A percentile compares a stretch with the other conserved stretches of the same genome.
Conservation (phyloP, 1,140 invertebrate species). For the Whitmania pigra region DNA sequence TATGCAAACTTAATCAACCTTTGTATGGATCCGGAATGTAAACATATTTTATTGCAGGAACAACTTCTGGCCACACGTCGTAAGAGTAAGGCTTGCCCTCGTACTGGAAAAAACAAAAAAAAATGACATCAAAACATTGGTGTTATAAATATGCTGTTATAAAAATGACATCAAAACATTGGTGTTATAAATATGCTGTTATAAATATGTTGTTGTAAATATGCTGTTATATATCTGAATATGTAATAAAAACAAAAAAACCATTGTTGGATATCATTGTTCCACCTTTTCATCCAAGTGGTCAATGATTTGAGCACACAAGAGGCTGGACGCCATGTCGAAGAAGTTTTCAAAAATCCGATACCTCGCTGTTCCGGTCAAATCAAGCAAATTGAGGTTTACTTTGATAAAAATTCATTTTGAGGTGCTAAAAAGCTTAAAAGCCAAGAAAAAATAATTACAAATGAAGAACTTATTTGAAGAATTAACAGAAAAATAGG, state of each 20-base stretch:
- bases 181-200: too few relatives aligned
- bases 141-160: too few relatives aligned
- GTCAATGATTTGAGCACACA: conserved; percentile 9
- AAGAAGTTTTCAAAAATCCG: conserved; percentile 10
- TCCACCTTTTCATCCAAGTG: background rate
- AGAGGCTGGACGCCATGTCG: background rate
- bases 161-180: too few relatives aligned
- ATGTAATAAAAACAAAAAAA: background rate
- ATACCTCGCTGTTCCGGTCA: background rate
- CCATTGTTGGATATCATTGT: too few relatives aligned
- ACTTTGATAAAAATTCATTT: too few relatives aligned
- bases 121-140: background rate
- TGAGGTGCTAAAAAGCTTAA: too few relatives aligned
- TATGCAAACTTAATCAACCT: background rate
- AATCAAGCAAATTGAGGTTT: background rate
- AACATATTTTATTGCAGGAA: background rate
- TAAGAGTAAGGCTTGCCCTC: background rate
- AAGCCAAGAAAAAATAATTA: too few relatives aligned
- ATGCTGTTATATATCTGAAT: background rate
- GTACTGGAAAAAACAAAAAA: too few relatives aligned
- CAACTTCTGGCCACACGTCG: conserved; percentile 5
- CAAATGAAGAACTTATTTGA: too few relatives aligned
- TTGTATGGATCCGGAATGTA: conserved; percentile 3
- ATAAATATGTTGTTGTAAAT: too few relatives aligned
- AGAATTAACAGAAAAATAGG: too few relatives aligned